phyloP scores from a whole-genome alignment of 2,113 vertebrate genomes.

The Laticauda colubrina region DNA sequence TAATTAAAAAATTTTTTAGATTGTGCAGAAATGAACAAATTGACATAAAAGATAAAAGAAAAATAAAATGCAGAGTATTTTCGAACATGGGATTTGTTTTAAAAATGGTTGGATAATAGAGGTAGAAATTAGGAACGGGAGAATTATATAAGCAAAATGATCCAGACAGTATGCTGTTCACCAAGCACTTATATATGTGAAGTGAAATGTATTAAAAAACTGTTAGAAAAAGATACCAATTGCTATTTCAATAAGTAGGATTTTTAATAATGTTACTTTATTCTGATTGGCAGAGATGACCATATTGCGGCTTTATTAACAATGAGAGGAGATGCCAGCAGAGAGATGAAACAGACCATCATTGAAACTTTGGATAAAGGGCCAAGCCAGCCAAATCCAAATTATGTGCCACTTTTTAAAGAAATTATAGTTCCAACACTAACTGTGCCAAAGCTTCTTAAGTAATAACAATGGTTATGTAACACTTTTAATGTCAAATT shows the following conservation, averaged over 20 bases:
- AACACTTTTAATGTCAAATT: constrained; percentile 3
- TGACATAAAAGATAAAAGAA: no score
- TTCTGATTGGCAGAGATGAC: constrained; percentile 80
- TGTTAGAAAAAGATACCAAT: not conserved
- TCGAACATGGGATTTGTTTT: no score
- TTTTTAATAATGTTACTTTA: not conserved
- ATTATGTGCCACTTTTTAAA: constrained; percentile 85
- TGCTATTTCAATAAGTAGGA: not conserved
- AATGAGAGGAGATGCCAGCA: constrained; percentile 88
- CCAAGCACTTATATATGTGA: no score
- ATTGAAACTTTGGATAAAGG: constrained; percentile 92
- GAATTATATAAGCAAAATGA: no score
- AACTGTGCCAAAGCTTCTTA: constrained; percentile 90
- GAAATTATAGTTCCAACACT: constrained; percentile 89
- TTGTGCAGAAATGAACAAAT: no score
- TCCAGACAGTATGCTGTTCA: no score
- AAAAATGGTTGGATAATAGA: no score
- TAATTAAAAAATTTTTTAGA: no score
- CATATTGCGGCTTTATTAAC: constrained; percentile 90
- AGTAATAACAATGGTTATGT: constrained; percentile 65
- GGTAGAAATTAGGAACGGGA: no score
- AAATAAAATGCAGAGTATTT: no score
- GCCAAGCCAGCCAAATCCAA: constrained; percentile 69
- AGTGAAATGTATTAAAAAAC: no score
- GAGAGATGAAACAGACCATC: constrained; percentile 95